phyloP scores from a whole-genome alignment of 1,140 invertebrate species.

The Cotesia chilonis region DNA sequence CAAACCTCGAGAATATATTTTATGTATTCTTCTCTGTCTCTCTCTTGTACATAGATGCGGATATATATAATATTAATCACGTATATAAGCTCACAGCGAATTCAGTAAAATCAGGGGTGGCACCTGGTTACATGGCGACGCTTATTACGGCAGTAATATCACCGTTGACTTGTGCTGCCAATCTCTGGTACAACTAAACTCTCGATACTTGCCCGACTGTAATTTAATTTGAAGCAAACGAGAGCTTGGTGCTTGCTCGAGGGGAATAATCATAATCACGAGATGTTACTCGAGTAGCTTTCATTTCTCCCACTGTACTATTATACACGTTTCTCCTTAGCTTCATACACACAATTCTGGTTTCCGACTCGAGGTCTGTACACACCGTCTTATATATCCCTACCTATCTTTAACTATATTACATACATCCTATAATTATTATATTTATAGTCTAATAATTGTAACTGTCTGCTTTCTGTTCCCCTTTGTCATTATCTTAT shows the following conservation, averaged over 20 bases:
- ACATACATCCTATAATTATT: neutral
- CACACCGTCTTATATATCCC: no score
- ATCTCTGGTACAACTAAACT: neutral
- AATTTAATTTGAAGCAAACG: constrained; percentile 31
- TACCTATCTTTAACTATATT: neutral
- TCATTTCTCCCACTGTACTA: neutral
- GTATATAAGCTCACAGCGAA: neutral
- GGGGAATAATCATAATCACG: constrained; percentile 34
- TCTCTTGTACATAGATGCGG: no score
- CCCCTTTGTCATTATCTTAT: neutral
- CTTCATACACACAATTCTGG: neutral
- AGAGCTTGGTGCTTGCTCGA: neutral
- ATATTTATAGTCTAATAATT: constrained; percentile 1
- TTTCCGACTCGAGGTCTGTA: neutral
- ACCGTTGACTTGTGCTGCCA: constrained; percentile 11
- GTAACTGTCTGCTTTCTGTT: neutral
- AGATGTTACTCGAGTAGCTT: constrained; percentile 26
- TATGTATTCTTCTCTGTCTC: no score
- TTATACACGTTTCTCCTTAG: neutral
- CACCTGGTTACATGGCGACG: constrained; percentile 4
- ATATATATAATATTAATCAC: neutral
- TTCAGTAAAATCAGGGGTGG: constrained; percentile 6
- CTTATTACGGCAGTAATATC: constrained; percentile 26
- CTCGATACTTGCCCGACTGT: constrained; percentile 10
- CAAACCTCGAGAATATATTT: no score